Base-by-base conservation (phyloP, 2,113 vertebrate genomes). In the Scatophagus argus region DNA sequence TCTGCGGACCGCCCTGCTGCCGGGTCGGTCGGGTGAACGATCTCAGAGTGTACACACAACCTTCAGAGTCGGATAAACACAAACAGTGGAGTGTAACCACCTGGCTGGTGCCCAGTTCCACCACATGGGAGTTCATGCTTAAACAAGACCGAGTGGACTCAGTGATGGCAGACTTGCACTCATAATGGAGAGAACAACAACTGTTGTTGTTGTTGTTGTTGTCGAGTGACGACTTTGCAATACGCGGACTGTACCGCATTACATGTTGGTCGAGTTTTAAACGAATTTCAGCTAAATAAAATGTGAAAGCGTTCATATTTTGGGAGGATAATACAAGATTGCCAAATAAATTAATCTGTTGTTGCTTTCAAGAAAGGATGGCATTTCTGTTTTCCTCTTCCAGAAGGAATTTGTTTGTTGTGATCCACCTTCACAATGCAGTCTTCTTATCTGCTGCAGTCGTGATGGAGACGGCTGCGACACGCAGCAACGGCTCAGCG, bases 1-100 rank as follows among this genome's bases (percentile, higher is more conserved):
- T 78, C 47, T 65, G 62, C 16, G 69, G 60, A 69, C 7, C 5
- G 2, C n/a, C 16, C 73, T 61, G 32, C 74, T 3, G 39, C 62
- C 8, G 36, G 65, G 51, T 75, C 77, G 54, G 43, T 27, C 16
- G 19, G 58, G 76, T 82, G 63, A 68, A 79, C 34, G 75, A 87
- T 61, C 77, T 60, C 39, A 23, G n/a, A 21, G 63, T 43, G 52
- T 31, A 44, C 49, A 82, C 68, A 80, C 55, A 68, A 10, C 38
- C 43, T 32, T 58, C 58, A 70, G 75, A 69, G 70, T 36, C 79
- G 66, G 23, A 79, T 47, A 71, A 77, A 85, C 71, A 88, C 65
- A 74, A 68, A 72, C 55, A 47, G 39, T 9, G 46, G 59, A 58
- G 62, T 44, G 77, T 46, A 62, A 80, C 61, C 67, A 74, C 43